Percentiles rank a stretch among this genome's conserved stretches.
These are phyloP conservation scores for Hucho hucho DNA, from an alignment of 2,113 vertebrate species.

Conservation along the genomic window DNA sequence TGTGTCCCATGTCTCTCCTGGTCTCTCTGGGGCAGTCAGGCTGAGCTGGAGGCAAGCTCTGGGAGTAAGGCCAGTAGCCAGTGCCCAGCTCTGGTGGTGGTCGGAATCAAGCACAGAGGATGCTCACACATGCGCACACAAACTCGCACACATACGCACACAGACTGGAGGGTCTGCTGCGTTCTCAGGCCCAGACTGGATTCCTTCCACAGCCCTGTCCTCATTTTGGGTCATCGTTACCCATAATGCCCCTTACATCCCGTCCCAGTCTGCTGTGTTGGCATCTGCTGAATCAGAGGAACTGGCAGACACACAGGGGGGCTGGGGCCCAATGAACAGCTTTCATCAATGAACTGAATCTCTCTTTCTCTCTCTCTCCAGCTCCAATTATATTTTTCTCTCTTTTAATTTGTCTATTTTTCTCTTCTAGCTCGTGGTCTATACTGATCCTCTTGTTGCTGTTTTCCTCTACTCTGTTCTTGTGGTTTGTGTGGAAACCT, in stretches of 20 bases:
- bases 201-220: neutral
- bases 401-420: neutral
- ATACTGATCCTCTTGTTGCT: constrained; percentile 17
- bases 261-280: neutral
- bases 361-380: neutral
- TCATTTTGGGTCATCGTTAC: constrained; percentile 5
- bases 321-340: no score
- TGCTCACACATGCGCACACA: neutral
- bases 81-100: neutral
- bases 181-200: neutral
- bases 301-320: neutral
- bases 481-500: constrained; percentile 22
- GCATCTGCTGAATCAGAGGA: constrained; percentile 25
- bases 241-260: constrained; percentile 5
- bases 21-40: neutral
- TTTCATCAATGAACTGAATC: no score
- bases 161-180: constrained; percentile 10
- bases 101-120: constrained; percentile 5
- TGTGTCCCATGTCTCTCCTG: no score
- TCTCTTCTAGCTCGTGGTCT: neutral
- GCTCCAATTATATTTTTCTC: neutral
- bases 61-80: neutral
- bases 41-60: neutral
- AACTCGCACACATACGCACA: neutral
- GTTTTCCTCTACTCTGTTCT: neutral